These are phyloP conservation scores for Actinostola sp. DNA, from an alignment of 92 coral and sea anemone genomes.

Conservation along the genomic window DNA sequence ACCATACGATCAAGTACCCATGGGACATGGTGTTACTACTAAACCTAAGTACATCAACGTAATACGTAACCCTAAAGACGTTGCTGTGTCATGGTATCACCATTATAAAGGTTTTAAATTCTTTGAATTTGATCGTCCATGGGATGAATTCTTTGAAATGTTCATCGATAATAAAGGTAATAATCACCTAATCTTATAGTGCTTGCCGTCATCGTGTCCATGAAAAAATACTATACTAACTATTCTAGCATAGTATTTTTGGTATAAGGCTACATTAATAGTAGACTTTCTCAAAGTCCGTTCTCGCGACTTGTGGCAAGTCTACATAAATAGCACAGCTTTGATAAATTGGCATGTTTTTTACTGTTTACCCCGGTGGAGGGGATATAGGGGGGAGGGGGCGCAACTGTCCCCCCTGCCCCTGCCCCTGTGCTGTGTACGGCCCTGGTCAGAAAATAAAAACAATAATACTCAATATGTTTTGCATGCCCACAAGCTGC, in stretches of 20 bases:
- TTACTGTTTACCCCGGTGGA: too few relatives aligned
- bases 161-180: conserved; percentile 45
- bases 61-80: conserved; percentile 57
- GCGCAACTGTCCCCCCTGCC: too few relatives aligned
- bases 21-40: conserved; percentile 10
- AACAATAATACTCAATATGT: not conserved
- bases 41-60: conserved; percentile 49
- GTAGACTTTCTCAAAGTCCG: too few relatives aligned
- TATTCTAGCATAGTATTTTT: too few relatives aligned
- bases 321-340: too few relatives aligned
- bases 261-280: too few relatives aligned
- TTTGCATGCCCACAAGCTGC: not conserved
- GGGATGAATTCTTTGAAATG: conserved; percentile 43
- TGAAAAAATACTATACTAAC: not conserved
- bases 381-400: too few relatives aligned
- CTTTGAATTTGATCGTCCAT: conserved; percentile 35
- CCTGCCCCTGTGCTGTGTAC: too few relatives aligned
- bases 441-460: too few relatives aligned
- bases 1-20: conserved; percentile 39
- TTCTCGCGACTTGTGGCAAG: too few relatives aligned
- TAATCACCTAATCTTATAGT: not conserved
- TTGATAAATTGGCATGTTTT: too few relatives aligned
- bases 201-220: not conserved
- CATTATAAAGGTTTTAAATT: conserved; percentile 8
- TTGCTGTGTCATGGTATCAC: conserved; percentile 47